Base-by-base conservation (phyloP, 2,888 invertebrate species). In the Lycia hirtaria region DNA sequence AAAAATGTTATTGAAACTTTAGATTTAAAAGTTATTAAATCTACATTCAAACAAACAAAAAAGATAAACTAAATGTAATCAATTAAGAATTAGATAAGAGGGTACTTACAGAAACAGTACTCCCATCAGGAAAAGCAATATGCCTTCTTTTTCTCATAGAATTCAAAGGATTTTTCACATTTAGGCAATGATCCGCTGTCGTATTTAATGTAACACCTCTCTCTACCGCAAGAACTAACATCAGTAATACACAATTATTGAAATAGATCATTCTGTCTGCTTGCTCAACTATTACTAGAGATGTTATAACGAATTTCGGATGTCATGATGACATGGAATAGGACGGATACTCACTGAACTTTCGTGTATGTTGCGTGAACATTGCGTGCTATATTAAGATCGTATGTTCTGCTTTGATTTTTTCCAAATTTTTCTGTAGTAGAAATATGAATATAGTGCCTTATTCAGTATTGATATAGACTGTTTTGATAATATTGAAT, bases 81-180 rank as follows among this genome's bases (percentile, higher is more conserved):
- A n/a, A n/a, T n/a, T n/a, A n/a, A n/a, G n/a, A n/a, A n/a, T n/a
- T n/a, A n/a, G n/a, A n/a, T n/a, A n/a, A n/a, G n/a, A n/a, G n/a
- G n/a, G n/a, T 32, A 76, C 80, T 78, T 50, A 80, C 78, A 12
- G 73, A 61, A 52, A 69, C 64, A 19, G 67, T 62, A 48, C 74
- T 76, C 30, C 74, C 75, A 43, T 75, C 62, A 0, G 78, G 78
- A 62, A 82, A 81, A 0, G 72, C 68, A 14, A 82, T 51, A 65
- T 81, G 76, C 15, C 80, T 69, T 24, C 77, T 66, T 37, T 81
- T 81, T 19, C 80, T 73, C 15, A 78, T 62, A 26, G 65, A 60
- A 26, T 57, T 62, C 19, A 81, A 57, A 0, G 74, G 53, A 26
- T 60, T 71, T 44, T 69, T 81, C 7, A 70, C 56, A 68, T 79